Evolutionary conservation across 2,888 invertebrate species (phyloP), one percentile per base, ranked within the genome.

Genomic region (Amphiduros pacificus): DNA sequence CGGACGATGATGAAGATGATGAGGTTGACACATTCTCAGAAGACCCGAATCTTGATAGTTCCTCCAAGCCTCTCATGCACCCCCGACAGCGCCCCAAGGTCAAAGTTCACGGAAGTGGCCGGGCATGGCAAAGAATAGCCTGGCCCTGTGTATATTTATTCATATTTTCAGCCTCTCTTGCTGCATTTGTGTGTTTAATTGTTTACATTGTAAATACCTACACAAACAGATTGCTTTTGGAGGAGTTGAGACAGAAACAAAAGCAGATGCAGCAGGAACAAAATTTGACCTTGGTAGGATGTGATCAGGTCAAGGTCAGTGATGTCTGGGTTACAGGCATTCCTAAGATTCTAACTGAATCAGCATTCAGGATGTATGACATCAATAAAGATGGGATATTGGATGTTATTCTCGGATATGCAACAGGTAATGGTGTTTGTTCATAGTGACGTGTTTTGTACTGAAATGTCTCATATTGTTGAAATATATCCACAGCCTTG

Each of bases 361-460:
- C 91, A 59, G 88, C 91, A 0, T 84, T 91, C 66, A 85, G 90
- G 69, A 85, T 88, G 63, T 84, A 87, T 27, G 91, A 92, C 80
- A 86, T 91, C 1, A 89, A 91, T 82, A 83, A 84, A 2, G 91
- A 92, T 83, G 87, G 87, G 22, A 77, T 89, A 11, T 85, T 88
- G 55, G 92, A 92, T 81, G 84, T 91, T 27, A 85, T 92, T 59
- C 85, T 91, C 66, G 91, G 91, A 64, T 92, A 89, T 82, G 90
- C 89, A 58, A 90, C 91, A 78, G 69, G 69, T 69, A 31, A 36
- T 51, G 55, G 31, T 14, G 6, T 11, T 60, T 44, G 20, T 5
- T 11, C 9, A 20, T n/a, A n/a, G n/a, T n/a, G n/a, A n/a, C n/a
- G n/a, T n/a, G n/a, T n/a, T n/a, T n/a, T n/a, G n/a, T n/a, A n/a